phyloP scores from a whole-genome alignment of 2,113 vertebrate species.

The Oryctolagus cuniculus region DNA sequence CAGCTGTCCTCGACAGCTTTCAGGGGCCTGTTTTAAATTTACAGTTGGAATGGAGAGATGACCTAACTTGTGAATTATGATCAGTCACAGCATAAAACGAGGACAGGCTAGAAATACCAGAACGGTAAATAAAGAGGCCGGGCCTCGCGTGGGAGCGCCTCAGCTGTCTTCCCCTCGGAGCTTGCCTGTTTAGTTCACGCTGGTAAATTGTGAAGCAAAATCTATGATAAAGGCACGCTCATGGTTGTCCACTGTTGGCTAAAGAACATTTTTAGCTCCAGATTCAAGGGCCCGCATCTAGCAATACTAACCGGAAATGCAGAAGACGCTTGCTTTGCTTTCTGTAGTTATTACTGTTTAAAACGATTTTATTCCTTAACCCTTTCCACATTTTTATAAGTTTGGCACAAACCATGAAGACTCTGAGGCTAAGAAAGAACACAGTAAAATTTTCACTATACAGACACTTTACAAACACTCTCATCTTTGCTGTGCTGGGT shows the following conservation, averaged over 20 bases:
- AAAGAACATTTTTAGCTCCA: neutral
- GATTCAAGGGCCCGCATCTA: neutral
- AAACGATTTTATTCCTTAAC: conserved; percentile 81
- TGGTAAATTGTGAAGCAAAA: neutral
- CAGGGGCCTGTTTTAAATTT: no score
- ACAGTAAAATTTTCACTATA: conserved; percentile 94
- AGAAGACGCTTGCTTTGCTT: neutral
- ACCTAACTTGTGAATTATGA: neutral
- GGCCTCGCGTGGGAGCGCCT: neutral
- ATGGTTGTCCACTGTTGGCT: neutral
- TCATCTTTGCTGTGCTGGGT: conserved; percentile 94
- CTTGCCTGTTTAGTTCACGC: conserved; percentile 12
- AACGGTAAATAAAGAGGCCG: neutral
- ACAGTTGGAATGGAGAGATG: neutral
- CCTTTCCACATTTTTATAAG: conserved; percentile 93
- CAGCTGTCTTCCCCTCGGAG: neutral
- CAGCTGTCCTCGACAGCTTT: conserved; percentile 17
- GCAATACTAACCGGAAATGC: neutral
- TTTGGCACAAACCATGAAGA: conserved; percentile 95
- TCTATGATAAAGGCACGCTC: neutral
- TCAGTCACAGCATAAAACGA: neutral
- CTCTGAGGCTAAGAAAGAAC: conserved; percentile 93
- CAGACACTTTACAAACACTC: conserved; percentile 94
- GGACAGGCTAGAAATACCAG: neutral
- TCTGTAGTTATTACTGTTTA: neutral